Base-by-base conservation (phyloP, 2,888 invertebrate genomes). In the Drosophila affinis region DNA sequence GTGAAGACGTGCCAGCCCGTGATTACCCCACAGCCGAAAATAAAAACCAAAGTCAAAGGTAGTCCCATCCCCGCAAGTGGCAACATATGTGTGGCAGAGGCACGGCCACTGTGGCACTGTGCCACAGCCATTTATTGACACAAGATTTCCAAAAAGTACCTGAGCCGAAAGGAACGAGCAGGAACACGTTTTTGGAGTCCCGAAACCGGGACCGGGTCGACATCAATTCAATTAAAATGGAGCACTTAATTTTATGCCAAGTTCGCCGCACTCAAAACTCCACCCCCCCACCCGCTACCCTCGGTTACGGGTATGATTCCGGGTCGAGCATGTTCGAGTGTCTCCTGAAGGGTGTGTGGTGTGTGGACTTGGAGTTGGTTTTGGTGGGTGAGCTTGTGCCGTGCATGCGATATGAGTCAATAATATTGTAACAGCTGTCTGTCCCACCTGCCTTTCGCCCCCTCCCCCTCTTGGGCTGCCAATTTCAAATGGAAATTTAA, bases 221-320 rank as follows among this genome's bases (percentile, higher is more conserved):
- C 61, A 63, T 79, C 83, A 87, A 83, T 85, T 86, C 85, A 86
- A 86, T 87, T 87, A 83, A 87, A 87, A 77, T 81, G 77, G 75
- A 80, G 75, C 81, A 87, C 87, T 85, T 87, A 83, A 85, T 87
- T 83, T 83, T 75, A 83, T 87, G 84, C 85, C 82, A 79, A 83
- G 80, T 81, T 82, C 80, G 77, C 64, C 71, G 75, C 68, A 74
- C 70, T 67, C 80, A 82, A 81, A 78, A 72, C 60, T 68, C 83
- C 5, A 24, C 24, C 21, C 21, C 21, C 21, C 21, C 73, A 70
- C 72, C 62, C 76, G n/a, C 69, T 18, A 18, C 18, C 18, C 18
- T 2, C 27, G 44, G 45, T 7, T 34, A 39, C 21, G 44, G 44
- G 24, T n/a, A 39, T 12, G 29, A 49, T 51, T 32, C 21, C 34